Evolutionary conservation across 2,797 vertebrate species (phyloP), one percentile per base, ranked within the genome.

Genomic region (Acrossocheilus fasciatus): DNA sequence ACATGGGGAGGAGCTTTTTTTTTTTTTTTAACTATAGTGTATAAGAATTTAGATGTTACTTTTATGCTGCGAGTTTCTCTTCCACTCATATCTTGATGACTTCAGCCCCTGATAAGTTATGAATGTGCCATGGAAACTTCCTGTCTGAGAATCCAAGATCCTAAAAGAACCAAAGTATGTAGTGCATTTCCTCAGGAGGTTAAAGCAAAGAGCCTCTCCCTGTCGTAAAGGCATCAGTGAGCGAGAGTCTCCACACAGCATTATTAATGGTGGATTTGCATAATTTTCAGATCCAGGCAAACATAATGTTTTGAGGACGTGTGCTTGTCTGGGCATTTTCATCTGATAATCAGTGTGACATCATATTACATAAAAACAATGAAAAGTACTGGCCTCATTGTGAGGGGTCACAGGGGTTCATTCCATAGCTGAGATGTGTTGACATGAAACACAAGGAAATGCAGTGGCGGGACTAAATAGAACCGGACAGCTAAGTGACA

Each of bases 371-470:
- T 11, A 43, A 82, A 30, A 66, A 77, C 50, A 68, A 59, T 34
- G 18, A 79, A 45, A 52, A 77, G 20, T 12, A 8, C 75, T 57
- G 30, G 36, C 36, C 20, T 26, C 47, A 43, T 78, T 30, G 52
- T 72, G n/a, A 26, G 18, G 15, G 76, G 26, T 47, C 52, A 70
- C 20, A 30, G 20, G 1, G n/a, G 26, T 36, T 77, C 18, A 5
- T 66, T 90, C 89, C 90, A 91, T 92, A 88, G 89, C 84, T 14
- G 36, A 17, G 34, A 84, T 93, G 93, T 94, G 91, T 94, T 94
- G 92, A 94, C 78, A 5, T 10, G 17, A 26, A 90, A 85, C 85
- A 69, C 43, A 76, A 84, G 81, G 84, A 89, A 81, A 82, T 86
- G 88, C 86, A 90, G 90, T 89, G 81, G 88, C 26, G 87, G 88